Evolutionary conservation across 2,888 invertebrate genomes (phyloP).

Genomic region (Platycnemis pennipes): DNA sequence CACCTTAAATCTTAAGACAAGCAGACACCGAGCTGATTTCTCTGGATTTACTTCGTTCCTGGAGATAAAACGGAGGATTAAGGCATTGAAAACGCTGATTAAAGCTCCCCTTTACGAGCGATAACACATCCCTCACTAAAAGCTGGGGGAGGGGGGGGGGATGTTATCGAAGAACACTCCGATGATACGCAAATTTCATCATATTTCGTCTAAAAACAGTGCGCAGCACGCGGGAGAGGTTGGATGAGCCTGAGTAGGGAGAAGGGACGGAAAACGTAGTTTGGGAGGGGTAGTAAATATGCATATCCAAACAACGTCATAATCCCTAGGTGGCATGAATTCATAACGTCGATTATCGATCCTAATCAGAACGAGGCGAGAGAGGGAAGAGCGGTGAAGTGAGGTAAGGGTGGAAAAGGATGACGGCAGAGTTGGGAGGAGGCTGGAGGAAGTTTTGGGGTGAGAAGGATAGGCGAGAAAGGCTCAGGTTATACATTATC

Average conservation of each 20-base stretch:
- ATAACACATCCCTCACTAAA: not conserved
- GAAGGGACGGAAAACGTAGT: not conserved
- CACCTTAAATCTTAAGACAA: no score
- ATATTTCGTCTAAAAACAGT: not conserved
- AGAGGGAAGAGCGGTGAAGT: not conserved
- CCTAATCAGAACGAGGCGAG: not conserved
- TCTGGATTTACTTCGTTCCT: not conserved
- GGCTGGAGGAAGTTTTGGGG: not conserved
- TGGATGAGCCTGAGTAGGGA: not conserved
- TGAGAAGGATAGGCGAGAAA: not conserved
- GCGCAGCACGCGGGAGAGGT: not conserved
- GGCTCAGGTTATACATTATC: slow-evolving; percentile 48
- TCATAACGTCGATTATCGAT: slow-evolving; percentile 43
- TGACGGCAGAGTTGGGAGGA: not conserved
- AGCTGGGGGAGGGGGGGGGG: not conserved
- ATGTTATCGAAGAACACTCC: not conserved
- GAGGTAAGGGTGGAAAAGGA: not conserved
- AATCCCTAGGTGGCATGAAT: slow-evolving; percentile 41
- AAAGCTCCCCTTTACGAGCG: not conserved
- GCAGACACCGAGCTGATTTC: not conserved
- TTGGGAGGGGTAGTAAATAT: not conserved
- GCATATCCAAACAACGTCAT: slow-evolving; percentile 11
- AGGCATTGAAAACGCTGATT: not conserved
- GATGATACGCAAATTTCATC: not conserved
- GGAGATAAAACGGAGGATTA: not conserved